Conservation (phyloP, 1,140 invertebrate genomes). For the Drosophila orosa region DNA sequence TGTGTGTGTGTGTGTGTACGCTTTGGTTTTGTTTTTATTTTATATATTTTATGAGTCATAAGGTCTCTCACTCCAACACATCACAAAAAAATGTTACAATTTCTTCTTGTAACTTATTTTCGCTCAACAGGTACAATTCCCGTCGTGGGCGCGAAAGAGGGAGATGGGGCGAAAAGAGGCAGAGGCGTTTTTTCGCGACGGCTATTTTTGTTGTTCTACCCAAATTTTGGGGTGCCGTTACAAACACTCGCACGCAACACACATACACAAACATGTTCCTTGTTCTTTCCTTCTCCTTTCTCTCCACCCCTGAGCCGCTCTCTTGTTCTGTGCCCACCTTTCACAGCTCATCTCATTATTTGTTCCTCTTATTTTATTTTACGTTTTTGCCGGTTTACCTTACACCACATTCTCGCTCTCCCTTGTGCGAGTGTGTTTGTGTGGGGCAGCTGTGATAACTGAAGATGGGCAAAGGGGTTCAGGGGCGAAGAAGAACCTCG, state of each 20-base stretch:
- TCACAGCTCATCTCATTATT: slow-evolving; percentile 65
- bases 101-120: slow-evolving; percentile 65
- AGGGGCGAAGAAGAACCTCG: slow-evolving; percentile 13
- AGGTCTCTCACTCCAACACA: slow-evolving; percentile 29
- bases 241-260: slow-evolving; percentile 26
- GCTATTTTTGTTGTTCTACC: slow-evolving; percentile 54
- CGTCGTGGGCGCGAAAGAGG: slow-evolving; percentile 39
- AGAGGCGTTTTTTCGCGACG: slow-evolving; percentile 29
- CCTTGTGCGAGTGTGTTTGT: slow-evolving; percentile 30
- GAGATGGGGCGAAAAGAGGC: slow-evolving; percentile 31
- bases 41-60: slow-evolving; percentile 73
- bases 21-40: slow-evolving; percentile 61
- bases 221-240: slow-evolving; percentile 54
- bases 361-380: slow-evolving; percentile 41
- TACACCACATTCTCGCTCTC: slow-evolving; percentile 45
- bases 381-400: slow-evolving; percentile 76
- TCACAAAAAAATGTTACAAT: slow-evolving; percentile 35
- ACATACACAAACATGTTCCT: slow-evolving; percentile 3
- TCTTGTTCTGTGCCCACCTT: slow-evolving; percentile 39
- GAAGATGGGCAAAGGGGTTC: slow-evolving; percentile 17
- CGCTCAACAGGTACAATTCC: slow-evolving; percentile 75
- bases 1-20: slow-evolving; percentile 30
- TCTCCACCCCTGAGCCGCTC: slow-evolving; percentile 27
- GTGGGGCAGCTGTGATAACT: slow-evolving; percentile 68
- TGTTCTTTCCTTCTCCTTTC: slow-evolving; percentile 1